phyloP scores from a whole-genome alignment of 2,797 vertebrate genomes.

The Pampus argenteus region DNA sequence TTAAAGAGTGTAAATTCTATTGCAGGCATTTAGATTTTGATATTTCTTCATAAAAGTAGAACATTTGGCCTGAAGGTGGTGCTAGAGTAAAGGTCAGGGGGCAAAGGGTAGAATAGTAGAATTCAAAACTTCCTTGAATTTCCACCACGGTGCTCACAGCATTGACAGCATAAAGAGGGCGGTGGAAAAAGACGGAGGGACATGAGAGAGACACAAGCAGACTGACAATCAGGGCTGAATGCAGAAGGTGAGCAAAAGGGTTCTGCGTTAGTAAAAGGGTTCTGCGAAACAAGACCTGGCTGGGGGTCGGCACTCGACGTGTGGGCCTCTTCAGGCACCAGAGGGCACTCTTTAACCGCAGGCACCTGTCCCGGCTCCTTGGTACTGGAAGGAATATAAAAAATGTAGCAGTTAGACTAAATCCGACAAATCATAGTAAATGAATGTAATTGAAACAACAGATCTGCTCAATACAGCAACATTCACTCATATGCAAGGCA shows the following conservation, averaged over 20 bases:
- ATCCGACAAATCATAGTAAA: not conserved
- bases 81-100: too few relatives aligned
- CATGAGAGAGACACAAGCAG: constrained; percentile 12
- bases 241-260: constrained; percentile 37
- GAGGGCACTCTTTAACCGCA: constrained; percentile 64
- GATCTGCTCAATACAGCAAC: not conserved
- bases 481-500: not conserved
- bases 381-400: constrained; percentile 35
- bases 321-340: constrained; percentile 56
- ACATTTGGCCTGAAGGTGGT: too few relatives aligned
- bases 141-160: constrained; percentile 6
- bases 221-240: constrained; percentile 33
- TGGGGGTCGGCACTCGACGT: constrained; percentile 42
- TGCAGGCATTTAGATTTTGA: not conserved
- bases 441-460: not conserved
- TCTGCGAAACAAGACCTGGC: constrained; percentile 85
- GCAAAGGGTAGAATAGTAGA: not conserved
- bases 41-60: not conserved
- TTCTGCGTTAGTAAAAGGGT: constrained; percentile 17
- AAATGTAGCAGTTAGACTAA: constrained; percentile 4
- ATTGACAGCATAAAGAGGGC: constrained; percentile 20
- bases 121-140: not conserved
- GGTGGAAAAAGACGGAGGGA: constrained; percentile 16
- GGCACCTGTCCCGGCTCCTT: constrained; percentile 36
- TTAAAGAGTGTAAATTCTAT: not conserved